A percentile compares a stretch with the other conserved stretches of the same genome.
These are phyloP conservation scores for Stenichneumon culpator DNA, from an alignment of 2,888 invertebrate species.

Conservation along the genomic window DNA sequence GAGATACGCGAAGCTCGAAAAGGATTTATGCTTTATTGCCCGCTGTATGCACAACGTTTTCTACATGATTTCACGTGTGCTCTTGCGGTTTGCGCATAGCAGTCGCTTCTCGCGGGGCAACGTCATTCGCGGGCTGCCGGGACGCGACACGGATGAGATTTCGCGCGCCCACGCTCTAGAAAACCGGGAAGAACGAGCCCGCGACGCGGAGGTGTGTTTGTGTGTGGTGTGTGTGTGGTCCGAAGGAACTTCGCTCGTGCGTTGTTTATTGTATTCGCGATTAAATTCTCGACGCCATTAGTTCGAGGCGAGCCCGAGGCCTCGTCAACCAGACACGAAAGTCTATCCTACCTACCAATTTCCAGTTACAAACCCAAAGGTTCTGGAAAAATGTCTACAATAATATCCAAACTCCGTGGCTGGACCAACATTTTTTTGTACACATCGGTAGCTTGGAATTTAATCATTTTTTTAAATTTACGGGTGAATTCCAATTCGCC, in stretches of 20 bases:
- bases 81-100: slow-evolving; percentile 17
- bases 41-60: slow-evolving; percentile 32
- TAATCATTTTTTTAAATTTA: no score
- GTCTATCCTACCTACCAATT: no score
- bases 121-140: slow-evolving; percentile 46
- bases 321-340: no score
- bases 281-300: slow-evolving; percentile 26
- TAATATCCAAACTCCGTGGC: no score
- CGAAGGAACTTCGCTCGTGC: slow-evolving; percentile 15
- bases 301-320: no score
- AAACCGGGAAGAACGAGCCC: slow-evolving; percentile 70
- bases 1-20: slow-evolving; percentile 2
- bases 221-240: slow-evolving; percentile 47
- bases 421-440: no score
- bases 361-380: no score
- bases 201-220: slow-evolving; percentile 52
- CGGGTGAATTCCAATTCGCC: no score
- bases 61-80: slow-evolving; percentile 34
- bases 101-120: slow-evolving; percentile 47
- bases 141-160: slow-evolving; percentile 67
- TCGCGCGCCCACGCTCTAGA: slow-evolving; percentile 73
- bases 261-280: not conserved
- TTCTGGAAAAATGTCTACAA: no score
- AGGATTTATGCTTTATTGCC: slow-evolving; percentile 49
- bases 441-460: no score